These are phyloP conservation scores for Pterocles gutturalis DNA, from an alignment of 2,113 vertebrate genomes.

Conservation along the genomic window DNA sequence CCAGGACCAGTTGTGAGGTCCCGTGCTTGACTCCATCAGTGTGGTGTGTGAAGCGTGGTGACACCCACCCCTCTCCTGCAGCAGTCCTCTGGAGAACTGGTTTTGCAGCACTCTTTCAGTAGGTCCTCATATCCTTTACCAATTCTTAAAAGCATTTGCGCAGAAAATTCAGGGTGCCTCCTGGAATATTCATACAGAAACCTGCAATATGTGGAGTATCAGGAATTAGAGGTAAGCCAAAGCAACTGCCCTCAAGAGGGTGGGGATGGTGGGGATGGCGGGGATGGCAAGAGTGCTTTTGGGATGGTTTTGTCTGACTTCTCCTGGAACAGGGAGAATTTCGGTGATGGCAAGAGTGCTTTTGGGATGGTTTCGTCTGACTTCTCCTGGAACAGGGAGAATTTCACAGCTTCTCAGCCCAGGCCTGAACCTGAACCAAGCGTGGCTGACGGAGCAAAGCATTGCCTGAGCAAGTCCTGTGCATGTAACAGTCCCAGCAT, in stretches of 20 bases:
- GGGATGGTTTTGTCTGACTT: neutral
- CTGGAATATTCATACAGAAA: constrained; percentile 74
- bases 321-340: fast-evolving
- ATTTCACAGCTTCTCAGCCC: neutral
- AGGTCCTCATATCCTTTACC: constrained; percentile 44
- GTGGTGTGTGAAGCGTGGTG: fast-evolving
- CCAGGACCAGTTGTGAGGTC: neutral
- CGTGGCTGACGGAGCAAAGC: fast-evolving
- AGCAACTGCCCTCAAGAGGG: no score
- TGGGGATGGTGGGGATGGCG: no score
- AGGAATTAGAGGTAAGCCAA: neutral
- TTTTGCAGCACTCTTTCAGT: constrained; percentile 62
- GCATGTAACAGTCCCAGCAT: fast-evolving
- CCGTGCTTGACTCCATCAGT: no score
- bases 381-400: fast-evolving
- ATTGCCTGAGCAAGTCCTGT: neutral
- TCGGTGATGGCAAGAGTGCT: no score
- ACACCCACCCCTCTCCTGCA: constrained; percentile 47
- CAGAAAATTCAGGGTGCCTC: constrained; percentile 59
- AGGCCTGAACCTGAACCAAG: neutral
- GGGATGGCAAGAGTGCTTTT: no score
- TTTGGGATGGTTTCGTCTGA: neutral
- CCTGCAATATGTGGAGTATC: neutral
- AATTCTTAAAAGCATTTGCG: constrained; percentile 50
- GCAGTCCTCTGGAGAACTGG: constrained; percentile 27